Evolutionary conservation across 2,113 vertebrate genomes (phyloP).

Genomic region (Pelvicachromis taeniatus): DNA sequence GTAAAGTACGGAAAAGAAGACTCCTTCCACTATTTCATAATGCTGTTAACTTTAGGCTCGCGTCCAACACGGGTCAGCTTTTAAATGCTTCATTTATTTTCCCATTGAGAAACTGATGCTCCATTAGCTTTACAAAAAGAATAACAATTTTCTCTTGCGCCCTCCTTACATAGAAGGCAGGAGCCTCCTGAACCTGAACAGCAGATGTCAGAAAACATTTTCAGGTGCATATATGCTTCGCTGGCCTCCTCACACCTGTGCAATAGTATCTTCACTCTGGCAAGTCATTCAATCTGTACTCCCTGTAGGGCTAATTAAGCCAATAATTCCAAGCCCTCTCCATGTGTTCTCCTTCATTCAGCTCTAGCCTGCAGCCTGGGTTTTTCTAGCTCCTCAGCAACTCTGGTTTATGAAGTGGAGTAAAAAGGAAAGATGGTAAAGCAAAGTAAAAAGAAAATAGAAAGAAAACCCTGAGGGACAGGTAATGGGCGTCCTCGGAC

Average conservation of each 20-base stretch:
- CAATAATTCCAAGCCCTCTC: conserved; percentile 36
- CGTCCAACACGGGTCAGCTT: conserved; percentile 3
- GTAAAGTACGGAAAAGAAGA: neutral
- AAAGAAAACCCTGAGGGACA: neutral
- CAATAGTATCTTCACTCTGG: conserved; percentile 19
- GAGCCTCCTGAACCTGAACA: conserved; percentile 18
- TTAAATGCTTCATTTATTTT: conserved; percentile 41
- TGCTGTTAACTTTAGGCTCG: neutral
- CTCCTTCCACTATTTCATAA: neutral
- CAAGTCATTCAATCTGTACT: conserved; percentile 41
- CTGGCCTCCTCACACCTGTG: conserved; percentile 43
- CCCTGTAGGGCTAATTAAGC: conserved; percentile 55
- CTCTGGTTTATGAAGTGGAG: neutral
- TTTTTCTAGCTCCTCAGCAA: neutral
- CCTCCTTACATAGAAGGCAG: neutral
- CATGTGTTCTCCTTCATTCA: neutral
- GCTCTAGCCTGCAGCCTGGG: neutral
- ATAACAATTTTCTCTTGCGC: conserved; percentile 10
- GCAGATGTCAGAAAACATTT: conserved; percentile 9
- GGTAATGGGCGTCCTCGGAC: conserved; percentile 10
- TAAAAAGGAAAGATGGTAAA: conserved; percentile 2
- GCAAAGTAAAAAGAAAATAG: neutral
- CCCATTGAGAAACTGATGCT: conserved; percentile 5
- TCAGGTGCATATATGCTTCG: conserved; percentile 31
- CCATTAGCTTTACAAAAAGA: conserved; percentile 31